Conservation (phyloP, 2,113 vertebrate species). For the Pangasianodon gigas region DNA sequence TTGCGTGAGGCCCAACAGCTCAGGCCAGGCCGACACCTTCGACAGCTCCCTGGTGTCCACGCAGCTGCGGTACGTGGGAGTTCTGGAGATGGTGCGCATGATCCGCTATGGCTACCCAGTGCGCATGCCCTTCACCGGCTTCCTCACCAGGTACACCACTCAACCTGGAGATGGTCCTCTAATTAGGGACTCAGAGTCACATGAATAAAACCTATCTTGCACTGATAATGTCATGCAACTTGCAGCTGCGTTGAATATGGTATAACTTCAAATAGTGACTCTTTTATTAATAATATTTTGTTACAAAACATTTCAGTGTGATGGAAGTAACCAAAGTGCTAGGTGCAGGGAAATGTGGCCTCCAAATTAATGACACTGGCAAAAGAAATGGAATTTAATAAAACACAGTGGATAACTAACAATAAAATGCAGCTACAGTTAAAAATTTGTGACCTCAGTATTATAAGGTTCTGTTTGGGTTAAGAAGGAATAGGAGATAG, state of each 20-base stretch:
- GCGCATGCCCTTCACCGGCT: slow-evolving; percentile 83
- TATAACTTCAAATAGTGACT: not conserved
- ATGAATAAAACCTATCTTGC: not conserved
- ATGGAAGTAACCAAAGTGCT: not conserved
- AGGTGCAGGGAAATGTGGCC: not conserved
- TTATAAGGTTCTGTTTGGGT: not conserved
- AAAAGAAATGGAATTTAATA: not conserved
- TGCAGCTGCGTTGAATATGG: not conserved
- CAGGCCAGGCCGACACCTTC: slow-evolving; percentile 78
- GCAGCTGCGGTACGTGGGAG: slow-evolving; percentile 89
- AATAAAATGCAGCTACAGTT: not conserved
- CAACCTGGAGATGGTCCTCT: not conserved
- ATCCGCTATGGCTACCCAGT: slow-evolving; percentile 88
- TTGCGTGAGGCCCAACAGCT: slow-evolving; percentile 87
- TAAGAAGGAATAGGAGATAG: not conserved
- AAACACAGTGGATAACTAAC: not conserved
- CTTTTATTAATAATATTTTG: not conserved
- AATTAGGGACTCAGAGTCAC: not conserved
- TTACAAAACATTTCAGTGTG: not conserved
- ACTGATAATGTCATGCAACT: not conserved
- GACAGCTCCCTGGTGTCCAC: slow-evolving; percentile 88
- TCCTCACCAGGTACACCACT: slow-evolving; percentile 82
- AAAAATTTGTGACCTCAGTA: not conserved
- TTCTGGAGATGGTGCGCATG: slow-evolving; percentile 90
- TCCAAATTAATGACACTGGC: not conserved